Percentiles rank a stretch among this genome's conserved stretches.
Evolutionary conservation across 2,888 invertebrate genomes (phyloP).

Genomic region (Eupithecia dodoneata): DNA sequence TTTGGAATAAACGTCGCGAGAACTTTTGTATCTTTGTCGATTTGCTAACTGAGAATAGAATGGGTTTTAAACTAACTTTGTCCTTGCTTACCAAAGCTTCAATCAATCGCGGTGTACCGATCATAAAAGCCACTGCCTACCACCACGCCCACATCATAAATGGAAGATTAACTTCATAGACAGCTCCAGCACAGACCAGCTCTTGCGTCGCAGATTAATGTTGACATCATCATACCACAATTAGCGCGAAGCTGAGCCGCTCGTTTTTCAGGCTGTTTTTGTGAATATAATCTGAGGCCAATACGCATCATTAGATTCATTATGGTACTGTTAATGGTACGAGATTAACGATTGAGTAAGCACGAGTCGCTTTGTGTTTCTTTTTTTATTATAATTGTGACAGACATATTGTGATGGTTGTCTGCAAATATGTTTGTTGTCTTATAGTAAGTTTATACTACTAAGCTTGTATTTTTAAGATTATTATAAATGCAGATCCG

Average conservation of each 20-base stretch:
- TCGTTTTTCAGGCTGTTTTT: conserved; percentile 41
- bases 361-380: neutral
- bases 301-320: conserved; percentile 39
- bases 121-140: neutral
- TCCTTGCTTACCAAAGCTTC: neutral
- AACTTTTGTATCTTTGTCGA: neutral
- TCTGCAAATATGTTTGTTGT: neutral
- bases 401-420: neutral
- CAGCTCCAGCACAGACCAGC: neutral
- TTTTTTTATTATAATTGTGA: neutral
- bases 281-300: conserved; percentile 30
- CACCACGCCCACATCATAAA: neutral
- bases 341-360: neutral
- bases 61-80: neutral
- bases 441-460: neutral
- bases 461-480: neutral
- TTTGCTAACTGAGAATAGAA: neutral
- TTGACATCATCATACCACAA: conserved; percentile 56
- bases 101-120: neutral
- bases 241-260: conserved; percentile 42
- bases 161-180: neutral
- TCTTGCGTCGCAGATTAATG: conserved; percentile 12
- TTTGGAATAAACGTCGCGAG: neutral
- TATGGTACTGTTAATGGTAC: conserved; percentile 14
- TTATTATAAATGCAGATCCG: neutral